Conservation (phyloP, 2,888 invertebrate genomes). For the Stegophylla sp. region DNA sequence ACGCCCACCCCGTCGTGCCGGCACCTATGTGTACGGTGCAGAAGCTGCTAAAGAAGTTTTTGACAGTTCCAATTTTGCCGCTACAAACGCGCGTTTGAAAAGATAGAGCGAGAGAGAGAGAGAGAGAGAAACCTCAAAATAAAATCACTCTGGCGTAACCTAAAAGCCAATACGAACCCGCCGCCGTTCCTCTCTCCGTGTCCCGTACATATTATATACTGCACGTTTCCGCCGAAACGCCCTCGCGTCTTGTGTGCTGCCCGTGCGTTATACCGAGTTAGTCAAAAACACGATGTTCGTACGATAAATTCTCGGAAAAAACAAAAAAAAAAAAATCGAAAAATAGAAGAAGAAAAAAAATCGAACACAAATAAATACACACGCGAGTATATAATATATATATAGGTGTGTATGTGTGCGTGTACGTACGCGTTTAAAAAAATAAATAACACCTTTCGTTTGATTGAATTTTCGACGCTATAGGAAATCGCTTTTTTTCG, state of each 20-base stretch:
- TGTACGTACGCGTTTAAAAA: too few species aligned
- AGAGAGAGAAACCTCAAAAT: conserved; percentile 19
- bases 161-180: conserved; percentile 29
- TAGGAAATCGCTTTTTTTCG: neutral
- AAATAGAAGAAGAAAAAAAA: neutral
- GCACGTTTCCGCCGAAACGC: neutral
- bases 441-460: neutral
- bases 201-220: too few species aligned
- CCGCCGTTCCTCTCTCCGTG: neutral
- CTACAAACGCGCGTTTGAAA: conserved; percentile 12
- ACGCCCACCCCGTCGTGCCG: too few species aligned
- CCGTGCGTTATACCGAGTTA: too few species aligned
- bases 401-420: too few species aligned
- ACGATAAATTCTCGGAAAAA: neutral
- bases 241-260: neutral
- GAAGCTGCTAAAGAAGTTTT: conserved; percentile 39
- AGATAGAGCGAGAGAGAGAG: too few species aligned
- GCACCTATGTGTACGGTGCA: too few species aligned
- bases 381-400: too few species aligned
- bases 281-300: conserved; percentile 17
- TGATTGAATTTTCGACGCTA: neutral
- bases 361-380: neutral
- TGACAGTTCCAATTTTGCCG: conserved; percentile 53
- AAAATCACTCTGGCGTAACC: conserved; percentile 39
- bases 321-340: neutral